These are phyloP conservation scores for Noctua fimbriata DNA, from an alignment of 2,888 invertebrate species.

Conservation along the genomic window DNA sequence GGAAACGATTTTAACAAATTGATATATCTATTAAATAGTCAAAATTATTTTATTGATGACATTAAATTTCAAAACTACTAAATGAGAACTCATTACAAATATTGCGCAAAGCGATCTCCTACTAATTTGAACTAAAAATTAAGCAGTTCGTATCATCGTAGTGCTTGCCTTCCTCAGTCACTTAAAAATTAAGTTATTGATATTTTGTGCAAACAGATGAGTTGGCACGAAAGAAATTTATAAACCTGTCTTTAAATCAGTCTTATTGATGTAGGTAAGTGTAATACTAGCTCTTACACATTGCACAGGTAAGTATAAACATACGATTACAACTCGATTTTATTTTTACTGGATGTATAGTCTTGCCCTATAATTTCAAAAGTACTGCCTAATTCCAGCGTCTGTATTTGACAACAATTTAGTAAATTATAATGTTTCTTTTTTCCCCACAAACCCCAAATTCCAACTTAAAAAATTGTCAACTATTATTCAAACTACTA, in stretches of 20 bases:
- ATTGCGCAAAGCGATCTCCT: slow-evolving; percentile 34
- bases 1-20: slow-evolving; percentile 34
- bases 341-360: not conserved
- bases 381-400: not conserved
- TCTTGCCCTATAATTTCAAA: not conserved
- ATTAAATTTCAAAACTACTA: slow-evolving; percentile 22
- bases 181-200: slow-evolving; percentile 48
- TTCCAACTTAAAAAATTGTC: slow-evolving; percentile 6
- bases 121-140: slow-evolving; percentile 31
- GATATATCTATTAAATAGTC: not conserved
- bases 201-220: slow-evolving; percentile 77
- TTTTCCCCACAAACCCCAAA: not conserved
- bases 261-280: slow-evolving; percentile 83
- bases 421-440: not conserved
- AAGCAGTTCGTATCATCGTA: slow-evolving; percentile 31
- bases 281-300: slow-evolving; percentile 27
- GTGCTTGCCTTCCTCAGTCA: slow-evolving; percentile 30
- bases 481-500: slow-evolving; percentile 18
- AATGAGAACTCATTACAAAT: slow-evolving; percentile 3
- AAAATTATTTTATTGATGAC: slow-evolving; percentile 34
- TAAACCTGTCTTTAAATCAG: slow-evolving; percentile 35
- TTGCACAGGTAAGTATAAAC: slow-evolving; percentile 50
- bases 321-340: slow-evolving; percentile 7
- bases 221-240: slow-evolving; percentile 78
- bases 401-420: not conserved